Conservation (phyloP, 2,888 invertebrate species). For the Eupithecia tripunctaria region DNA sequence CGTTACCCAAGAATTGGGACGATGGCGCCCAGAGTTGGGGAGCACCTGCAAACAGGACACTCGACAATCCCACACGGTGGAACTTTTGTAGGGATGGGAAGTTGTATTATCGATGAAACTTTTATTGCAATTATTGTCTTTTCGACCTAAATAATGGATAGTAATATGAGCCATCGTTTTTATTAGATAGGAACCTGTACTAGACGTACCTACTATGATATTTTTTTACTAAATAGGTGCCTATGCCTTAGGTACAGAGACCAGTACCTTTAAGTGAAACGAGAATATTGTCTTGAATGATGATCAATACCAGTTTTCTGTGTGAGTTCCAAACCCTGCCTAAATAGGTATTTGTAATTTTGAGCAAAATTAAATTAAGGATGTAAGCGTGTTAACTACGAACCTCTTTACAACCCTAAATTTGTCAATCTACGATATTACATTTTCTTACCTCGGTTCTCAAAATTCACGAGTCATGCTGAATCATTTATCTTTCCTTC, state of each 20-base stretch:
- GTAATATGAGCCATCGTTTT: background rate
- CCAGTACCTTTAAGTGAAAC: no score
- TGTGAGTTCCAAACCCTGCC: background rate
- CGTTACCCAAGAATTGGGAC: conserved; percentile 49
- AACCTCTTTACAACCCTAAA: no score
- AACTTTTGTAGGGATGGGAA: conserved; percentile 39
- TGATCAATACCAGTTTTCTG: background rate
- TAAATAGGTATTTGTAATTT: background rate
- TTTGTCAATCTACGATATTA: no score
- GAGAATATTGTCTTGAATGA: no score
- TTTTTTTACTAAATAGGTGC: no score
- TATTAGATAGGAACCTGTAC: background rate
- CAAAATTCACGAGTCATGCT: conserved; percentile 1
- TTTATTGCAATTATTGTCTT: background rate
- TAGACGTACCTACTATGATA: no score
- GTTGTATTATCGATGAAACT: background rate
- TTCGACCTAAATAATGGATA: background rate
- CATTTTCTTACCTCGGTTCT: background rate
- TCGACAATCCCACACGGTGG: conserved; percentile 39
- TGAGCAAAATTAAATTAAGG: no score
- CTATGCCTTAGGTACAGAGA: no score
- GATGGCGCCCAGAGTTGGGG: conserved; percentile 43
- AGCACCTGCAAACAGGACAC: conserved; percentile 52
- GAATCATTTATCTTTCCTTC: conserved; percentile 7
- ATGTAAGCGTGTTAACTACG: no score